Percentiles rank a stretch among this genome's conserved stretches.
Conservation (phyloP, 1,140 invertebrate species). For the Leptinotarsa defecta region DNA sequence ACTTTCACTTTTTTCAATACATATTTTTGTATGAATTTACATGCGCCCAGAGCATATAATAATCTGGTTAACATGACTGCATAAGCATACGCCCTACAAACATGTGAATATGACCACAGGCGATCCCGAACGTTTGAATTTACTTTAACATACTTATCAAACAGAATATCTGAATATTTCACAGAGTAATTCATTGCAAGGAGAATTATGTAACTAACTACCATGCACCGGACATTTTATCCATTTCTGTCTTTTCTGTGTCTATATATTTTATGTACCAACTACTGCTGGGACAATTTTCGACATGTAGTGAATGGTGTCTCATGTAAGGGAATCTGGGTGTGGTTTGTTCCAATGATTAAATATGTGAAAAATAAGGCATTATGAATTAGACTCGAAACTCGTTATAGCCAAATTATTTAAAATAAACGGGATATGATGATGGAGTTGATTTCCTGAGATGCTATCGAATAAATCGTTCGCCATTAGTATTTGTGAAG, state of each 20-base stretch:
- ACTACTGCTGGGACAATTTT: not conserved
- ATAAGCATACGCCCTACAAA: not conserved
- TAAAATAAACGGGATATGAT: too few relatives aligned
- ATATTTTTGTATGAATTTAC: too few relatives aligned
- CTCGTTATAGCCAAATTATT: too few relatives aligned
- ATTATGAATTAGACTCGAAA: too few relatives aligned
- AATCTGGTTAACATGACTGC: not conserved
- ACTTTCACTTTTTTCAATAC: too few relatives aligned
- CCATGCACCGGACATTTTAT: constrained; percentile 19
- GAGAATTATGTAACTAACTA: constrained; percentile 15
- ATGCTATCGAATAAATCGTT: too few relatives aligned
- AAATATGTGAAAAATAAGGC: not conserved
- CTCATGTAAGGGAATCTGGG: not conserved
- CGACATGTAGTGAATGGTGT: not conserved
- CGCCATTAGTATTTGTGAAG: too few relatives aligned
- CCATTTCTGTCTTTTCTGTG: constrained; percentile 26
- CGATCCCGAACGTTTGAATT: constrained; percentile 18
- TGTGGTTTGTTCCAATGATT: not conserved
- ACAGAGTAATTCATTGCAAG: constrained; percentile 17
- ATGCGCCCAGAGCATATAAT: too few relatives aligned
- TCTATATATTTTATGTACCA: constrained; percentile 16
- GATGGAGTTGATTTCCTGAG: too few relatives aligned
- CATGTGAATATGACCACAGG: not conserved
- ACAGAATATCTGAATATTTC: constrained; percentile 20
- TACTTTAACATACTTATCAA: constrained; percentile 15